A percentile compares a stretch with the other conserved stretches of the same genome.
Evolutionary conservation across 2,888 invertebrate species (phyloP).

Genomic region (Aromia moschata): DNA sequence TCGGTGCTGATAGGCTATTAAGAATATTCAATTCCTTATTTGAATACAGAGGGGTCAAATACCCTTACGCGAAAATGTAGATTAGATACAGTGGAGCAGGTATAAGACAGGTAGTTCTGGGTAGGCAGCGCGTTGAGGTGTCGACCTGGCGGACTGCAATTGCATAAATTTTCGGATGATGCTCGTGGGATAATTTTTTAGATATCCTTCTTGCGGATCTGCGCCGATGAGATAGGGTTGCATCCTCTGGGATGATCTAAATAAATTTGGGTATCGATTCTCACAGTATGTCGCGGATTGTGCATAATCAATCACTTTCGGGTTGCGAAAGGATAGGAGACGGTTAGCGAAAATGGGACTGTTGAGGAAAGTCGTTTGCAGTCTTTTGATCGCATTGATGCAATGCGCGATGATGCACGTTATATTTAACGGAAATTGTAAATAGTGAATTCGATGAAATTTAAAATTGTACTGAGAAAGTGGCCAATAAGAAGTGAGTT

Average conservation of each 20-base stretch:
- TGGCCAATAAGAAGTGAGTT: too few species aligned
- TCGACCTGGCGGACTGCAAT: slow-evolving; percentile 50
- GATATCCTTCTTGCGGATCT: slow-evolving; percentile 49
- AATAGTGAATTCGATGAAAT: too few species aligned
- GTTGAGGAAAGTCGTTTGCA: not conserved
- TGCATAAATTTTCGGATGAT: slow-evolving; percentile 57
- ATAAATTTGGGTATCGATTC: slow-evolving; percentile 38
- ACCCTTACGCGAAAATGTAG: slow-evolving; percentile 61
- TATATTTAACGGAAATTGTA: not conserved
- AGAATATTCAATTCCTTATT: slow-evolving; percentile 63
- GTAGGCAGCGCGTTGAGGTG: not conserved
- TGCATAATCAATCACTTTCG: slow-evolving; percentile 31
- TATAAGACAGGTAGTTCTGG: slow-evolving; percentile 20
- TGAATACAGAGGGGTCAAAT: slow-evolving; percentile 61
- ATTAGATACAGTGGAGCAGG: slow-evolving; percentile 56
- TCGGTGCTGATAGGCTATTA: slow-evolving; percentile 62
- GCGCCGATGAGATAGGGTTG: slow-evolving; percentile 54
- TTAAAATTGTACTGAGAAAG: too few species aligned
- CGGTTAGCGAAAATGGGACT: not conserved
- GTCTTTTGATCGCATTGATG: not conserved
- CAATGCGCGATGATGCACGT: not conserved
- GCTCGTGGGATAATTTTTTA: slow-evolving; percentile 61
- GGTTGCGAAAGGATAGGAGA: not conserved
- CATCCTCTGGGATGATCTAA: slow-evolving; percentile 50
- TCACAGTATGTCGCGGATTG: slow-evolving; percentile 31